Base-by-base conservation (phyloP, 2,888 invertebrate species). In the Lymantria dispar region DNA sequence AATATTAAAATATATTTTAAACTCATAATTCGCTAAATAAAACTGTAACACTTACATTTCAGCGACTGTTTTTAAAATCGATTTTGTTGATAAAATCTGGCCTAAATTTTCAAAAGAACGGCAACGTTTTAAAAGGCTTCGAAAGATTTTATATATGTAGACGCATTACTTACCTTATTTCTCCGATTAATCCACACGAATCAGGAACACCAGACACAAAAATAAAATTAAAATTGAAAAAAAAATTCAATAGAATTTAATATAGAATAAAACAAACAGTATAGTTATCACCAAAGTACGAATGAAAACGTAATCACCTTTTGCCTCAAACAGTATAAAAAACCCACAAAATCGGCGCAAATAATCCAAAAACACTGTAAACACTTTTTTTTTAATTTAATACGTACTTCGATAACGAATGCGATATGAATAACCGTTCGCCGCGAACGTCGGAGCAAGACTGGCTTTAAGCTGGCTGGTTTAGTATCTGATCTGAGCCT, bases 381-480 rank as follows among this genome's bases (percentile, higher is more conserved):
- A 42, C 52, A 56, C 49, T 45, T 54, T 56, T 47, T 47, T 47
- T 22, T 22, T 22, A 22, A 58, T 56, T 55, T 41, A 48, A 48
- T 44, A 52, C 68, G 68, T 68, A 65, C 59, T 54, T 49, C 41
- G 39, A 45, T 47, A 40, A 10, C 43, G 45, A 43, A 40, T 38
- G 47, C 3, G 0, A 8, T 1, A 45, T 7, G 10, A 43, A 56
- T 68, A 39, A 58, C 61, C 52, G 52, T 43, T 45, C 68, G 43
- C 45, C 29, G 9, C 59, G 30, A 42, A n/a, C 9, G 33, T 9
- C 62, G 56, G 51, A 52, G 54, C 46, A 41, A 54, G 51, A 75
- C 75, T 75, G 67, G 59, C 54, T 60, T 33, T 46, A 48, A 58
- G 33, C 33, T 33, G 43, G 47, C 53, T 49, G 48, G 22, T 22